Base-by-base conservation (phyloP, 2,113 vertebrate genomes). In the Gymnocephalus cernua region DNA sequence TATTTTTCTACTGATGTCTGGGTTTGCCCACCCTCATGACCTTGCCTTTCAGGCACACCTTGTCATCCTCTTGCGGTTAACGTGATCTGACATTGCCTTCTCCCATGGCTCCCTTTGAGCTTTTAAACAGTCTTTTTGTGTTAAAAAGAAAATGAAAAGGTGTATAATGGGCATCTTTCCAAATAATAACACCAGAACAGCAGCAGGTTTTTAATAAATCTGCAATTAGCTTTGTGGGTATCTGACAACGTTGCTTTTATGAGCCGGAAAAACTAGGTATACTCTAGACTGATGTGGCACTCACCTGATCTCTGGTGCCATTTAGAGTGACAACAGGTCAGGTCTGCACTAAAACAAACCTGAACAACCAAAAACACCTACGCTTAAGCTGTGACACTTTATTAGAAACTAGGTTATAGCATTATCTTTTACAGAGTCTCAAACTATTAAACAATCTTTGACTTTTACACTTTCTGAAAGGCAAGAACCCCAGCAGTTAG, bases 21-120 rank as follows among this genome's bases (percentile, higher is more conserved):
- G n/a, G 19, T 73, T 18, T 32, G 14, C n/a, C 62, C 54, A 6
- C 18, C 48, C 57, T 67, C 29, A 45, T 56, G 71, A 84, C 83
- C 62, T 64, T 77, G 57, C 62, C 88, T 64, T 90, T 83, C 81
- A 68, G 80, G 53, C 80, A 79, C 29, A 57, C 53, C 76, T 68
- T 56, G 81, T 74, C 82, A 82, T 62, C 65, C 67, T 78, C 0
- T 1, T 50, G 76, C 1, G 29, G 44, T 51, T 85, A 71, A 90
- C 21, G 11, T 25, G 50, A 84, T 75, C 41, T 0, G 76, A 83
- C 85, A 23, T 15, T 25, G 44, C 54, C 48, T 44, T 78, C 50
- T 67, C 75, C 47, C 8, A 2, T 15, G 0, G 3, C 62, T 73
- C 47, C 83, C 83, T 75, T 58, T 38, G 15, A 74, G 82, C 67